Base-by-base conservation (phyloP, 2,888 invertebrate species). In the Sylvicola fuscatus region DNA sequence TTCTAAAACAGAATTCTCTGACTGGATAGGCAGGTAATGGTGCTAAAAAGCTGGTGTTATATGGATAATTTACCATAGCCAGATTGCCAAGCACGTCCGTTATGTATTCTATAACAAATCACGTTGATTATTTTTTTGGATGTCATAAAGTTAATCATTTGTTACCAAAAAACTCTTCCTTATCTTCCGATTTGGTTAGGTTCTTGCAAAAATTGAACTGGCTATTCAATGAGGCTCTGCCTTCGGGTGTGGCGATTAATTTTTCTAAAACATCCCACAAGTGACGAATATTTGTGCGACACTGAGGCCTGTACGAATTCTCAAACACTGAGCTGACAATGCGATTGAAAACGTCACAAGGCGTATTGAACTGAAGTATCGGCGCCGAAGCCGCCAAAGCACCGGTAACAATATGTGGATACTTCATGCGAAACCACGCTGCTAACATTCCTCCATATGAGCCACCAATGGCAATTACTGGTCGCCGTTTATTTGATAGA, bases 371-470 rank as follows among this genome's bases (percentile, higher is more conserved):
- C 64, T 82, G 87, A 58, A 78, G 74, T 45, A 92, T 72, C 0
- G 89, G 97, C 0, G 90, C 97, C 13, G 89, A 95, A 3, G 84
- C 76, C 3, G 97, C 92, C 40, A 97, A 72, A 2, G 95, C 79
- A 1, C 95, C 95, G 17, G 66, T 61, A 7, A 92, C 73, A 26
- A 84, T 51, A 50, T 87, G 81, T 0, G 95, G 95, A 60, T 95
- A 97, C 58, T 95, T 97, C 57, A 92, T 80, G 27, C 95, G 70
- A 48, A 97, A 70, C 83, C 95, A 98, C 1, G 95, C 83, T 1
- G 95, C 69, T 17, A 98, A 59, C 97, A 98, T 97, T 17, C 97
- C 97, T 1, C 97, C 97, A 54, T 98, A 97, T 0, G 92, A 93
- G 0, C 97, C 76, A 38, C 76, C 76, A 54, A 76, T 72, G 2